Evolutionary conservation across 53 echinoderm and acorn worm species (phyloP), one percentile per base, ranked within the genome.

Genomic region (Echinometra lucunter): DNA sequence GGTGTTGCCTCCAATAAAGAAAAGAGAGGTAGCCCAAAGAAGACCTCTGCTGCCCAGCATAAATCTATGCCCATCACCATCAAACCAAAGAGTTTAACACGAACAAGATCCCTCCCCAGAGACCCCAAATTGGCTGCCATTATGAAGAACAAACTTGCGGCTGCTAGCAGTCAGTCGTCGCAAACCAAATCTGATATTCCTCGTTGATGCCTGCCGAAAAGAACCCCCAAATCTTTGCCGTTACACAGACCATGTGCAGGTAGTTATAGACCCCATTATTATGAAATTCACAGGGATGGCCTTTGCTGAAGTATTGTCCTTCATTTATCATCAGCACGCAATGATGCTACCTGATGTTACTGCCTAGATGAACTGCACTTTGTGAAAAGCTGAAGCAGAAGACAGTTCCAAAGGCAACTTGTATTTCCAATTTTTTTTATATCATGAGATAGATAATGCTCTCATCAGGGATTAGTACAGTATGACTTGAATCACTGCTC

Each of bases 61-160:
- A 96, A 95, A 44, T 97, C 97, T 74, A 96, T 97, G 95, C 97
- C 98, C n/a, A 88, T 96, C 49, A 66, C 97, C 32, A 45, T 97
- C 58, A 98, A 98, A 88, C 97, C 96, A 85, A 96, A 95, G 94
- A 89, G 89, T 57, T 34, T 70, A 45, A 89, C 89, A 28, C 67
- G 89, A 57, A 89, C 94, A 44, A 57, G 94, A 19, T 94, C 94
- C 23, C 94, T 94, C 25, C 94, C 94, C 23, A 82, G 85, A 25
- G 94, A 94, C 85, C 94, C 94, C 19, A 82, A 94, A 42, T 66
- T 94, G 85, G 94, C 94, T 67, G 82, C 94, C 85, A 63, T 94
- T 57, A 94, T 94, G 83, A 94, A 94, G 94, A 94, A 45, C 94
- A 94, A 94, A 28, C 60, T 82, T 57, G 58, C 94, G 81, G 85